These are phyloP conservation scores for Acleris laterana DNA, from an alignment of 2,888 invertebrate genomes.

Conservation along the genomic window DNA sequence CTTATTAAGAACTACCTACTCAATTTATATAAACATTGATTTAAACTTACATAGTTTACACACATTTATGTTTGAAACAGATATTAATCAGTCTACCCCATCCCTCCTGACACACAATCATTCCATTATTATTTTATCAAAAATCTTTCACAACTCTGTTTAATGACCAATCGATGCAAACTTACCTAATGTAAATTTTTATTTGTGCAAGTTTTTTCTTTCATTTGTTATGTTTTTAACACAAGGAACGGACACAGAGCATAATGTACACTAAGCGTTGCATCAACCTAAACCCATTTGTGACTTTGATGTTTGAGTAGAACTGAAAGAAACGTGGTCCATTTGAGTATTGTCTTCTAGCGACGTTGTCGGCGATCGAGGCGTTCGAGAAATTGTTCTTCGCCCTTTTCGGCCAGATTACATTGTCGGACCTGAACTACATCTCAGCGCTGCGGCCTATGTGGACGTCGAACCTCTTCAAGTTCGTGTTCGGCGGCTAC, in stretches of 20 bases:
- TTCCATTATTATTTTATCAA: conserved; percentile 57
- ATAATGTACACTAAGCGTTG: conserved; percentile 40
- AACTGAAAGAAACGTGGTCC: conserved; percentile 66
- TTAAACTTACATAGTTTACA: conserved; percentile 6
- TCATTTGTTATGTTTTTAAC: conserved; percentile 12
- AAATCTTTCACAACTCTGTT: conserved; percentile 11
- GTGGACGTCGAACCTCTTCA: conserved; percentile 94
- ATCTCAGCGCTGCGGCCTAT: conserved; percentile 87
- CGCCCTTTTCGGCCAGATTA: conserved; percentile 98
- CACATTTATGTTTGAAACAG: conserved; percentile 39
- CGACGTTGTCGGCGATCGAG: conserved; percentile 93
- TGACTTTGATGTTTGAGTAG: conserved; percentile 48
- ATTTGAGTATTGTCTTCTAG: conserved; percentile 85
- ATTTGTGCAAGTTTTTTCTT: conserved; percentile 17
- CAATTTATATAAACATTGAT: neutral
- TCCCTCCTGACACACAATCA: conserved; percentile 53
- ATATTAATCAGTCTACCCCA: conserved; percentile 70
- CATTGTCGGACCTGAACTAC: conserved; percentile 92
- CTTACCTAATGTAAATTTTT: conserved; percentile 25
- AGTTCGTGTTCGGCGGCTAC: conserved; percentile 97
- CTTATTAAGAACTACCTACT: neutral
- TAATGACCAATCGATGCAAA: conserved; percentile 12
- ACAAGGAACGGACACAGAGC: conserved; percentile 32
- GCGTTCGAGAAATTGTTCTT: conserved; percentile 99
- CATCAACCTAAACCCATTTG: conserved; percentile 68